A percentile compares a stretch with the other conserved stretches of the same genome.
These are phyloP conservation scores for Campopleginae sp. DNA, from an alignment of 2,888 invertebrate species.

Conservation along the genomic window DNA sequence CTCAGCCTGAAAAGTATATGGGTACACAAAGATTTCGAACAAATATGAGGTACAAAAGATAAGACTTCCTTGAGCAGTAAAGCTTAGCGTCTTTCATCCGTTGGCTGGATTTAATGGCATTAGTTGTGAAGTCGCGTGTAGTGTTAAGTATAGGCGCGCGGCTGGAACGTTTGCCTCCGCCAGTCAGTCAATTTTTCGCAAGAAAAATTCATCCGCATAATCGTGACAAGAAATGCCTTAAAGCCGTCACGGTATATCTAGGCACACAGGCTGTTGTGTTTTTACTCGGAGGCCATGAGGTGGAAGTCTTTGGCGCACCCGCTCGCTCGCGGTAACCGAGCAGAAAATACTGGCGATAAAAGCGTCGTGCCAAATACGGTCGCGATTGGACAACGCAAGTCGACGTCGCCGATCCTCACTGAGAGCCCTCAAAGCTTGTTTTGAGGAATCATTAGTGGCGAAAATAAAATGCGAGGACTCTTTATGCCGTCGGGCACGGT, in stretches of 20 bases:
- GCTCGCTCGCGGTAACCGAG: slow-evolving; percentile 62
- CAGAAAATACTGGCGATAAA: slow-evolving; percentile 75
- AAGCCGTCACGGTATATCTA: slow-evolving; percentile 41
- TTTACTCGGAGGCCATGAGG: slow-evolving; percentile 41
- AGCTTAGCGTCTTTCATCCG: not conserved
- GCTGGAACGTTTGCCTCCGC: slow-evolving; percentile 1
- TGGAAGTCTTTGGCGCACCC: slow-evolving; percentile 66
- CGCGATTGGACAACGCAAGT: slow-evolving; percentile 60
- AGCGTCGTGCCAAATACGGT: slow-evolving; percentile 77
- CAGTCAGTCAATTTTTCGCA: slow-evolving; percentile 26
- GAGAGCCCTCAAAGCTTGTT: slow-evolving; percentile 76
- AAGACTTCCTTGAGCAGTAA: not conserved
- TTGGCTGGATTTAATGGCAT: slow-evolving; percentile 13
- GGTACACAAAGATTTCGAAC: not conserved
- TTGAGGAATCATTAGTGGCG: slow-evolving; percentile 78
- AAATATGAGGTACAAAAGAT: not conserved
- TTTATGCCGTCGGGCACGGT: slow-evolving; percentile 51
- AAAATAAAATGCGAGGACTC: slow-evolving; percentile 61
- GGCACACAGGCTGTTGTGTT: slow-evolving; percentile 50
- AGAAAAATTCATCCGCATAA: slow-evolving; percentile 29
- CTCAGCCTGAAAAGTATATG: not conserved
- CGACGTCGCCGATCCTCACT: slow-evolving; percentile 54
- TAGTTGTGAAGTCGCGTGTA: slow-evolving; percentile 31
- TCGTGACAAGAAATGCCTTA: slow-evolving; percentile 41
- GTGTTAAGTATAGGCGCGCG: slow-evolving; percentile 10